These are phyloP conservation scores for Pelobates fuscus DNA, from an alignment of 2,113 vertebrate species.

Conservation along the genomic window DNA sequence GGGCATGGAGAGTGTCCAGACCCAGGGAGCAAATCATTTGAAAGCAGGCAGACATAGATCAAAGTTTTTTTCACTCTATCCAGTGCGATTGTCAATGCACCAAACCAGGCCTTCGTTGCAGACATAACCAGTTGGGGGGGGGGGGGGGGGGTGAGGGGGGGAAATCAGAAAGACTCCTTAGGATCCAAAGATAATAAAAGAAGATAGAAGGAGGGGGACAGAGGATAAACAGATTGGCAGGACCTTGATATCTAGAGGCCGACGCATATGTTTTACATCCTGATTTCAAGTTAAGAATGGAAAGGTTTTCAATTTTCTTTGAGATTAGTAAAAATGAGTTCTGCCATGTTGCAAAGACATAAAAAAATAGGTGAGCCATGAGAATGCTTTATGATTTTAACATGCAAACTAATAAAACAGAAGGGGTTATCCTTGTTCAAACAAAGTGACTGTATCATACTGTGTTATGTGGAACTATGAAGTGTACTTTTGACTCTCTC, in stretches of 20 bases:
- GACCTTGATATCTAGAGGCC: slow-evolving; percentile 64
- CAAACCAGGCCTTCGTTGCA: slow-evolving; percentile 63
- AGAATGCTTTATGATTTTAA: neutral
- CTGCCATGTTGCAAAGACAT: slow-evolving; percentile 54
- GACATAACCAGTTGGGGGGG: slow-evolving; percentile 71
- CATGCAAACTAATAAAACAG: neutral
- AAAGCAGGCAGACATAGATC: slow-evolving; percentile 85
- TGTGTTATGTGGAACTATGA: too few species aligned
- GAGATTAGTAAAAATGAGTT: slow-evolving; percentile 68
- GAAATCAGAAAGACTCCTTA: slow-evolving; percentile 77
- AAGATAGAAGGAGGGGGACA: slow-evolving; percentile 70
- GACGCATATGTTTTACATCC: slow-evolving; percentile 72
- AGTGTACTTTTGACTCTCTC: too few species aligned
- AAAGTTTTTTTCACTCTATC: slow-evolving; percentile 81
- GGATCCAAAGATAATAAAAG: slow-evolving; percentile 79
- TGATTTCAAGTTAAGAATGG: slow-evolving; percentile 59
- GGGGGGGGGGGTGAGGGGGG: too few species aligned
- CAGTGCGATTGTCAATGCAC: slow-evolving; percentile 69
- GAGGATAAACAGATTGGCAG: slow-evolving; percentile 75
- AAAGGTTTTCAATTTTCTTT: slow-evolving; percentile 65
- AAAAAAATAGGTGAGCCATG: neutral
- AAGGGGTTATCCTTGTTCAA: neutral
- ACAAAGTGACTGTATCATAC: neutral
- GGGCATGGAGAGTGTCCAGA: slow-evolving; percentile 86
- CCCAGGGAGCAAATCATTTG: slow-evolving; percentile 86